phyloP scores from a whole-genome alignment of 2,888 invertebrate species.

The Dendrolimus houi region DNA sequence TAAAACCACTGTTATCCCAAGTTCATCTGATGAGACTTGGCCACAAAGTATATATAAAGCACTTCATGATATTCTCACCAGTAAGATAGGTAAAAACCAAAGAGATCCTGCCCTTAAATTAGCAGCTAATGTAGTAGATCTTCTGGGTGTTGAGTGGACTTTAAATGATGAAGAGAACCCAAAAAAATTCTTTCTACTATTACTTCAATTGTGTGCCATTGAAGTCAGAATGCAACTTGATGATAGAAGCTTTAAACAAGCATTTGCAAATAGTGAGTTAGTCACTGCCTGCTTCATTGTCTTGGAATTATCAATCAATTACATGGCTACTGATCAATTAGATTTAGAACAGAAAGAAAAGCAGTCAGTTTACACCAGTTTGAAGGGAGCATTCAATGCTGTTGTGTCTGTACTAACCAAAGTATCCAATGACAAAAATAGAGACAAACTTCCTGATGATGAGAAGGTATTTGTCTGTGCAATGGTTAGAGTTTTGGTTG shows the following conservation, averaged over 20 bases:
- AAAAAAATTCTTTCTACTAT: constrained; percentile 87
- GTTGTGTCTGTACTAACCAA: constrained; percentile 84
- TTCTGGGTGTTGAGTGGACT: constrained; percentile 91
- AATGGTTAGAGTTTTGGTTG: constrained; percentile 87
- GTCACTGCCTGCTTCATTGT: constrained; percentile 90
- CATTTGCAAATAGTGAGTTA: constrained; percentile 84
- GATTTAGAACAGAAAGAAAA: constrained; percentile 94
- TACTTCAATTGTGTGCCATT: constrained; percentile 91
- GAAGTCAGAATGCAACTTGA: constrained; percentile 97
- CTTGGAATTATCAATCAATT: constrained; percentile 86
- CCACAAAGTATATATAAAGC: constrained; percentile 88
- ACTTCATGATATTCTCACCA: constrained; percentile 87
- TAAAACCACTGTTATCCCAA: constrained; percentile 78
- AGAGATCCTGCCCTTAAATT: constrained; percentile 92
- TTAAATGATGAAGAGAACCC: constrained; percentile 86
- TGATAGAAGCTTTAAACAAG: constrained; percentile 87
- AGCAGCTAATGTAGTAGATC: constrained; percentile 86
- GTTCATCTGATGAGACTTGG: constrained; percentile 86
- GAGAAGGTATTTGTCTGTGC: constrained; percentile 90
- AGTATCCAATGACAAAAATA: constrained; percentile 84
- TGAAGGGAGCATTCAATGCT: constrained; percentile 92
- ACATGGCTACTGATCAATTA: constrained; percentile 86
- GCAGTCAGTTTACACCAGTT: constrained; percentile 90
- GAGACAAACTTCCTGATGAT: constrained; percentile 79
- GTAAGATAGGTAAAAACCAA: constrained; percentile 91